Evolutionary conservation across 2,113 vertebrate genomes (phyloP).

Genomic region (Sebastes schlegelii): DNA sequence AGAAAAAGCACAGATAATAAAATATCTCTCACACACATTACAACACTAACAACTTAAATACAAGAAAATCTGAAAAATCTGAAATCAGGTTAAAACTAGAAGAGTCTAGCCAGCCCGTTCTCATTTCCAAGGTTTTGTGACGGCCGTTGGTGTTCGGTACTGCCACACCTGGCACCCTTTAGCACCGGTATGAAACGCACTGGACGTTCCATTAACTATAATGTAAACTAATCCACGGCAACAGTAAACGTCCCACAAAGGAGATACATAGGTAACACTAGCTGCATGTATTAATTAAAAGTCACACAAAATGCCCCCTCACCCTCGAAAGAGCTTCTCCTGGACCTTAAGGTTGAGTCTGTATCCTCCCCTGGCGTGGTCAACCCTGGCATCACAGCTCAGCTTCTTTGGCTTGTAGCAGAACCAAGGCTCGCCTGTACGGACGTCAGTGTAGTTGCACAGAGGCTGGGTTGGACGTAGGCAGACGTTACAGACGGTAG

Average conservation of each 20-base stretch:
- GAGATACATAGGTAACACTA: no score
- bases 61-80: background rate
- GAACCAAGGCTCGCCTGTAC: constrained; percentile 93
- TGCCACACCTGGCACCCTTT: no score
- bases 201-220: no score
- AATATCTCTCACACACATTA: background rate
- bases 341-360: constrained; percentile 82
- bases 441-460: constrained; percentile 34
- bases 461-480: background rate
- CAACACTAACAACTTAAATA: background rate
- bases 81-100: background rate
- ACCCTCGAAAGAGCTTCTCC: no score
- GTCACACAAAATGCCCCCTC: no score
- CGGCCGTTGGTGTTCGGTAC: no score
- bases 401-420: constrained; percentile 92
- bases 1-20: background rate
- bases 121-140: no score
- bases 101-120: no score
- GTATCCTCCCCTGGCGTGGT: constrained; percentile 87
- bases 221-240: no score
- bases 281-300: no score
- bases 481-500: background rate
- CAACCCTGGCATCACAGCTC: constrained; percentile 87
- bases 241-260: no score
- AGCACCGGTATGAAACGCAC: no score